Base-by-base conservation (phyloP, 2,888 invertebrate species). In the Ophion costatus region DNA sequence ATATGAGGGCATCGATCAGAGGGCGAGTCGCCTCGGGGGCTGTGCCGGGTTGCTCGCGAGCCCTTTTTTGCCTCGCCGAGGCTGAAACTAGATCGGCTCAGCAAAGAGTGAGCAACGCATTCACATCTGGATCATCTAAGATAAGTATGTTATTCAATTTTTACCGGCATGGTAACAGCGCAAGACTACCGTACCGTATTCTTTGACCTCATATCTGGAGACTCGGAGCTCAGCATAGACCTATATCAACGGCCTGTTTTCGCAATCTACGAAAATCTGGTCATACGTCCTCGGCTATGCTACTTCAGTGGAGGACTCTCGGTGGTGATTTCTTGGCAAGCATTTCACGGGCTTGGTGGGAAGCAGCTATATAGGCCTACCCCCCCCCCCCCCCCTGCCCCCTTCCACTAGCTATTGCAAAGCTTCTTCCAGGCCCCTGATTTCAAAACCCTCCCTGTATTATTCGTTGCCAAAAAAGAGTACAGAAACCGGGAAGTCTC, bases 391-490 rank as follows among this genome's bases (percentile, higher is more conserved):
- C 33, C 71, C 45, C 61, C 38, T 71, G 20, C 51, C 71, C 73
- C 56, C 61, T 61, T 10, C 57, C 56, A 45, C 22, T 42, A 64
- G 29, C 51, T 11, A 14, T 14, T 45, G 45, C 14, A 66, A 67
- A 81, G 69, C 75, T 82, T 70, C 69, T 64, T 42, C 69, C 74
- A 70, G 59, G 64, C 71, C 79, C 82, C 82, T 79, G 79, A 84
- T 84, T 81, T 63, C 59, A 45, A 67, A 73, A 77, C 57, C 42
- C 24, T 3, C 67, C 64, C 9, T 24, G 69, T 69, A n/a, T 59
- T 17, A 33, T 17, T 22, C 33, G 69, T 7, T 17, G 20, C 51
- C 56, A 20, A 67, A 56, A 71, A 17, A 63, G 22, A 38, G 70
- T 56, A 42, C 69, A 38, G 42, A 29, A 38, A 66, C 20, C 14